These are phyloP conservation scores for Tachina grossa DNA, from an alignment of 2,888 invertebrate genomes.

Conservation along the genomic window DNA sequence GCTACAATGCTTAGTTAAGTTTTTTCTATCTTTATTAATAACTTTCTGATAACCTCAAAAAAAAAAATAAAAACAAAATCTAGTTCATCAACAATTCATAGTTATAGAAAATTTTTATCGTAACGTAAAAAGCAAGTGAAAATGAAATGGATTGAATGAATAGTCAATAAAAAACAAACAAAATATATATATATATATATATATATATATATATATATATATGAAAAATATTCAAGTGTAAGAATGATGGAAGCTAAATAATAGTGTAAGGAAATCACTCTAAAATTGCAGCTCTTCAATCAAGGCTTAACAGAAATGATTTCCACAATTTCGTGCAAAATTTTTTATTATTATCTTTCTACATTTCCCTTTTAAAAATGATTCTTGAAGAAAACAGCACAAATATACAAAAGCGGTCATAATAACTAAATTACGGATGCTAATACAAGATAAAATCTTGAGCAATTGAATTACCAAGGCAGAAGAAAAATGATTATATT, in stretches of 20 bases:
- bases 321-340: background rate
- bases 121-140: background rate
- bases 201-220: too few species aligned
- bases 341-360: slow-evolving; percentile 1
- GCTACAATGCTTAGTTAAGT: background rate
- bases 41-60: slow-evolving; percentile 1
- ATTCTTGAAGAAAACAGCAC: background rate
- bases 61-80: too few species aligned
- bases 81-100: background rate
- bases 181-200: too few species aligned
- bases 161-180: background rate
- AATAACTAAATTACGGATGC: slow-evolving; percentile 53
- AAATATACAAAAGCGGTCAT: background rate
- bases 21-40: background rate
- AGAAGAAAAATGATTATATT: background rate
- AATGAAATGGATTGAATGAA: background rate
- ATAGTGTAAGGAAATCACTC: slow-evolving; percentile 8
- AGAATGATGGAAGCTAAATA: background rate
- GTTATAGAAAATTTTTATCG: background rate
- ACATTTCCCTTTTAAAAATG: background rate
- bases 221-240: background rate
- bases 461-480: slow-evolving; percentile 19
- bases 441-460: background rate
- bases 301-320: background rate
- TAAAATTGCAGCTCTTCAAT: slow-evolving; percentile 20